A percentile compares a stretch with the other conserved stretches of the same genome.
These are phyloP conservation scores for Drosophila histrio DNA, from an alignment of 2,888 invertebrate genomes.

Conservation along the genomic window DNA sequence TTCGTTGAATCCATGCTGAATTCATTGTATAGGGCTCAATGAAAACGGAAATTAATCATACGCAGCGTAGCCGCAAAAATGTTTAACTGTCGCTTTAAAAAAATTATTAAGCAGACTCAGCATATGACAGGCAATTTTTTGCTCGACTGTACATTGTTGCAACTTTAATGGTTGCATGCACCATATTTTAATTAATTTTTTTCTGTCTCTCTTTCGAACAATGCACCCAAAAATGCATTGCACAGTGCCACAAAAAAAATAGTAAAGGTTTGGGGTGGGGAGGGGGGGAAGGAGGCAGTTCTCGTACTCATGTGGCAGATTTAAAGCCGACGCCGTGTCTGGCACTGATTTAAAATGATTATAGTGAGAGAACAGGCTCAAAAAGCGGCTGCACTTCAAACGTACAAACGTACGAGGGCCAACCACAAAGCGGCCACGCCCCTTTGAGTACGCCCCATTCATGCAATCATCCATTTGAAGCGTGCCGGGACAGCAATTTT, in stretches of 20 bases:
- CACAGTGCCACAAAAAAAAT: slow-evolving; percentile 19
- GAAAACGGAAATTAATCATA: slow-evolving; percentile 50
- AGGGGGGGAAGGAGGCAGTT: not conserved
- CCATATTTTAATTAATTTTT: slow-evolving; percentile 70
- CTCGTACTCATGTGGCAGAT: slow-evolving; percentile 14
- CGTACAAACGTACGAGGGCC: slow-evolving; percentile 12
- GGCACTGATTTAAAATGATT: slow-evolving; percentile 65
- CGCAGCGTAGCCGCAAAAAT: slow-evolving; percentile 29
- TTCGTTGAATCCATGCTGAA: slow-evolving; percentile 17
- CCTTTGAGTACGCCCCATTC: not conserved
- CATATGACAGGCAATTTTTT: slow-evolving; percentile 34
- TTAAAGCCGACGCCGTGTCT: slow-evolving; percentile 44
- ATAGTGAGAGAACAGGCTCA: slow-evolving; percentile 16
- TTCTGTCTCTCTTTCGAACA: slow-evolving; percentile 6
- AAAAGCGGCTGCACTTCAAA: slow-evolving; percentile 37
- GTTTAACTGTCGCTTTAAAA: slow-evolving; percentile 3
- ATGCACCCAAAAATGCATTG: slow-evolving; percentile 27
- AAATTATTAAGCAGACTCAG: slow-evolving; percentile 37
- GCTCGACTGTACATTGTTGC: slow-evolving; percentile 27
- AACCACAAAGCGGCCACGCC: slow-evolving; percentile 41
- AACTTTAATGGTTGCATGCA: slow-evolving; percentile 60
- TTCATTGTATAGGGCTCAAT: slow-evolving; percentile 37
- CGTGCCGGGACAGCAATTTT: slow-evolving; percentile 29
- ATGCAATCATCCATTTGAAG: slow-evolving; percentile 8
- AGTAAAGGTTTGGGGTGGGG: not conserved